These are phyloP conservation scores for Seira musarum DNA, from an alignment of 2,888 invertebrate species.

Conservation along the genomic window DNA sequence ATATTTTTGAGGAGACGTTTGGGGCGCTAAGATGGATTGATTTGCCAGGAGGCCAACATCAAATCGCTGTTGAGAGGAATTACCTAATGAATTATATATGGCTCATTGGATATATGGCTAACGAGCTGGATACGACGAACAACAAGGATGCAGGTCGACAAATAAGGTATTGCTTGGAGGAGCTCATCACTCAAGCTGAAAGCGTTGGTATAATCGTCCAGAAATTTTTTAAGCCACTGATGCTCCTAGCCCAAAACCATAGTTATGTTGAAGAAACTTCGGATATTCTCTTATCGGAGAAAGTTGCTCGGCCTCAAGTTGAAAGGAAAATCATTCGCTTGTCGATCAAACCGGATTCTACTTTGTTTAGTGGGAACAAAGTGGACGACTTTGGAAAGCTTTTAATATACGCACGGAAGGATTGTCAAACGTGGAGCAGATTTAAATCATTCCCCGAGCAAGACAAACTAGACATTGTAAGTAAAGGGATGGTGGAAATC, in stretches of 20 bases:
- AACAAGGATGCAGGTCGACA: slow-evolving; percentile 37
- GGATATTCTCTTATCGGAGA: slow-evolving; percentile 14
- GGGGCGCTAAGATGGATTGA: slow-evolving; percentile 38
- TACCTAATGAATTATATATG: slow-evolving; percentile 49
- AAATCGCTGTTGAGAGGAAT: slow-evolving; percentile 39
- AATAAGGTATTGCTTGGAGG: slow-evolving; percentile 32
- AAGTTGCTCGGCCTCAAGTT: background rate
- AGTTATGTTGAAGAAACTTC: slow-evolving; percentile 29
- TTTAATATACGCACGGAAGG: slow-evolving; percentile 31
- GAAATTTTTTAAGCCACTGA: slow-evolving; percentile 34
- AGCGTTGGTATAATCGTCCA: slow-evolving; percentile 36
- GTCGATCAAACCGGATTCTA: slow-evolving; percentile 34
- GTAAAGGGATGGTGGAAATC: slow-evolving; percentile 42
- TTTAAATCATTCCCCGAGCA: slow-evolving; percentile 26
- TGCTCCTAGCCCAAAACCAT: slow-evolving; percentile 22
- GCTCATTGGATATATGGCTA: slow-evolving; percentile 34
- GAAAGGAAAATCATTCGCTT: slow-evolving; percentile 44
- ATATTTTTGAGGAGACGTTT: slow-evolving; percentile 17
- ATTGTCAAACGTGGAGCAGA: slow-evolving; percentile 38
- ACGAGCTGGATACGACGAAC: slow-evolving; percentile 40
- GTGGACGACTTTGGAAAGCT: slow-evolving; percentile 40
- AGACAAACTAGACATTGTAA: slow-evolving; percentile 46
- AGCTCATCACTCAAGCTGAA: slow-evolving; percentile 40
- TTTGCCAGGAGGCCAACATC: slow-evolving; percentile 48
- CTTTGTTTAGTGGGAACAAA: slow-evolving; percentile 41